A percentile compares a stretch with the other conserved stretches of the same genome.
Evolutionary conservation across 2,797 vertebrate species (phyloP).

Genomic region (Streptopelia turtur): DNA sequence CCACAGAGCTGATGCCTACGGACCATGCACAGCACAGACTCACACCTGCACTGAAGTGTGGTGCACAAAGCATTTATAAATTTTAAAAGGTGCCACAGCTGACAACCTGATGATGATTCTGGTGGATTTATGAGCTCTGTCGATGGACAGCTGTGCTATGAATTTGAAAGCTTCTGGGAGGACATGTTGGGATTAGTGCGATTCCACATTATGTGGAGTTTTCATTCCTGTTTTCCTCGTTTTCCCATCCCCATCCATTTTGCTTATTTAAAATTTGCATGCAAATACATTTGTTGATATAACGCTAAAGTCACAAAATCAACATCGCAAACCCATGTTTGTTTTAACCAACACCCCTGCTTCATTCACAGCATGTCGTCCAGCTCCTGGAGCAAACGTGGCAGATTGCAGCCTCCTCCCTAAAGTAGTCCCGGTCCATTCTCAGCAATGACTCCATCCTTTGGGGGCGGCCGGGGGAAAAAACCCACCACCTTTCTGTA

Average conservation of each 20-base stretch:
- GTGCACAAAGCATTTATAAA: not conserved
- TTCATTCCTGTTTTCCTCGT: not conserved
- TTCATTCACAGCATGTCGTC: not conserved
- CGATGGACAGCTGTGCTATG: not conserved
- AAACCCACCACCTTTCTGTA: not conserved
- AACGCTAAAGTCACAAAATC: not conserved
- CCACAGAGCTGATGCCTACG: accelerated
- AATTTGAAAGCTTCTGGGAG: not conserved
- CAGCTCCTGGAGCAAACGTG: not conserved
- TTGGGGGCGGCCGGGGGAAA: not conserved
- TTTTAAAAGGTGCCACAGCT: not conserved
- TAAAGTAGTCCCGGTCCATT: not conserved
- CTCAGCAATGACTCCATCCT: not conserved
- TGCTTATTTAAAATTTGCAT: conserved; percentile 54
- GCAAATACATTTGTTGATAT: not conserved
- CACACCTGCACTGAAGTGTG: not conserved
- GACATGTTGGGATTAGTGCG: not conserved
- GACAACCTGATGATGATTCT: not conserved
- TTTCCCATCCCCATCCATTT: not conserved
- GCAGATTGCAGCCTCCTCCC: not conserved
- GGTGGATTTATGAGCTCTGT: not conserved
- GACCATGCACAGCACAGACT: not conserved
- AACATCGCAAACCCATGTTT: not conserved
- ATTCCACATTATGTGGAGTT: not conserved
- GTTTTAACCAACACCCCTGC: not conserved